A percentile compares a stretch with the other conserved stretches of the same genome.
Evolutionary conservation across 2,113 vertebrate genomes (phyloP).

Genomic region (Gulo gulo): DNA sequence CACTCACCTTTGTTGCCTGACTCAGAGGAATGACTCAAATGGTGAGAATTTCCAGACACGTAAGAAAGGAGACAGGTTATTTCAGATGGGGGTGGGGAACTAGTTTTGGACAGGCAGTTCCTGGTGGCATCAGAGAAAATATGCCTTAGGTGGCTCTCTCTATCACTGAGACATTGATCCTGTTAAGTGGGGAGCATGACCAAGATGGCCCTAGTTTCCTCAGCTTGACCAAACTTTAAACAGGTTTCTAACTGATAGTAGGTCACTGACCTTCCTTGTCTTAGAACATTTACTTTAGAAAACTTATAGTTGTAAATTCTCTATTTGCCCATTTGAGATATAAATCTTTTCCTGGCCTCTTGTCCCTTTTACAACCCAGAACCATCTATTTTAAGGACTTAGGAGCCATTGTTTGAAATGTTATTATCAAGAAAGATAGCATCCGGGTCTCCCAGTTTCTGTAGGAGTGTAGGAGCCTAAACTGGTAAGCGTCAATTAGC

Average conservation of each 20-base stretch:
- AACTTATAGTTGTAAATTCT: not conserved
- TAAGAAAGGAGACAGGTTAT: not conserved
- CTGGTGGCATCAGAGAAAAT: not conserved
- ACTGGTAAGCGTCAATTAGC: not conserved
- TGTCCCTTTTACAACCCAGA: not conserved
- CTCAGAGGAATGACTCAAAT: not conserved
- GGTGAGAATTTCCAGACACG: not conserved
- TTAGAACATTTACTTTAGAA: slow-evolving; percentile 6
- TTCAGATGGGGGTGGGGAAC: not conserved
- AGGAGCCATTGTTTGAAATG: not conserved
- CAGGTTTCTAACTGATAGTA: not conserved
- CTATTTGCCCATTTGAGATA: not conserved
- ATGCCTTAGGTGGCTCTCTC: not conserved
- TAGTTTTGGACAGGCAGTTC: not conserved
- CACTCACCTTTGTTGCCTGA: not conserved
- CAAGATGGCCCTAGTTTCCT: not conserved
- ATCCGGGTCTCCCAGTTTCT: not conserved
- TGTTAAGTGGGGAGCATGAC: not conserved
- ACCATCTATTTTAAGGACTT: not conserved
- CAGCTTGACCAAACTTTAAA: not conserved
- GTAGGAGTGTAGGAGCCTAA: not conserved
- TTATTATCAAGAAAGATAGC: not conserved
- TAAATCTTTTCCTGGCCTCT: not conserved
- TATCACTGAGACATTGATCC: not conserved
- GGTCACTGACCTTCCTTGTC: not conserved